These are phyloP conservation scores for Lymantria dispar DNA, from an alignment of 2,888 invertebrate species.

Conservation along the genomic window DNA sequence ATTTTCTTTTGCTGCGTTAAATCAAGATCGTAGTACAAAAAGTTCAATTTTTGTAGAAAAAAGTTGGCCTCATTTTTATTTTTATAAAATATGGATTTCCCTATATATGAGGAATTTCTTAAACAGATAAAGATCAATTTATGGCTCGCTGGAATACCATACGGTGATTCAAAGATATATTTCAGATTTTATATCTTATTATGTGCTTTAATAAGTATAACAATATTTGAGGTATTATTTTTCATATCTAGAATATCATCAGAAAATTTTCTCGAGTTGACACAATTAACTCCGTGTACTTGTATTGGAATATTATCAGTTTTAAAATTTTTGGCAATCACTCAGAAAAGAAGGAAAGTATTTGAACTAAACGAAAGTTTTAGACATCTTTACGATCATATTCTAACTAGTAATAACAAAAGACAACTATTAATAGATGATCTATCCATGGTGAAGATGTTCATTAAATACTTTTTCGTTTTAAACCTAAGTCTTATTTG, in stretches of 20 bases:
- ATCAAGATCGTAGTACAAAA: neutral
- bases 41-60: too few relatives aligned
- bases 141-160: slow-evolving; percentile 51
- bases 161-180: slow-evolving; percentile 35
- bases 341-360: slow-evolving; percentile 38
- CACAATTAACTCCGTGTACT: slow-evolving; percentile 54
- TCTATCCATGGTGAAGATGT: slow-evolving; percentile 41
- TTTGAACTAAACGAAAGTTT: slow-evolving; percentile 43
- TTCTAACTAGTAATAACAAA: slow-evolving; percentile 39
- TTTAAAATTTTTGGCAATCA: slow-evolving; percentile 45
- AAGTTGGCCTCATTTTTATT: neutral
- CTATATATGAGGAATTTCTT: slow-evolving; percentile 51
- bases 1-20: neutral
- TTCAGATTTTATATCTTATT: slow-evolving; percentile 39
- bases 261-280: slow-evolving; percentile 56
- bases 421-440: slow-evolving; percentile 38
- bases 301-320: slow-evolving; percentile 48
- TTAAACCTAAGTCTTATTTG: slow-evolving; percentile 55
- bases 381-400: slow-evolving; percentile 37
- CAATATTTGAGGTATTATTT: slow-evolving; percentile 42
- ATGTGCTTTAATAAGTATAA: slow-evolving; percentile 32
- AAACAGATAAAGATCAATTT: slow-evolving; percentile 51
- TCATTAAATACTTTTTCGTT: slow-evolving; percentile 58
- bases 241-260: slow-evolving; percentile 50
- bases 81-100: slow-evolving; percentile 40